These are phyloP conservation scores for Sebastiscus albofasciatus DNA, from an alignment of 2,797 vertebrate genomes.

Conservation along the genomic window DNA sequence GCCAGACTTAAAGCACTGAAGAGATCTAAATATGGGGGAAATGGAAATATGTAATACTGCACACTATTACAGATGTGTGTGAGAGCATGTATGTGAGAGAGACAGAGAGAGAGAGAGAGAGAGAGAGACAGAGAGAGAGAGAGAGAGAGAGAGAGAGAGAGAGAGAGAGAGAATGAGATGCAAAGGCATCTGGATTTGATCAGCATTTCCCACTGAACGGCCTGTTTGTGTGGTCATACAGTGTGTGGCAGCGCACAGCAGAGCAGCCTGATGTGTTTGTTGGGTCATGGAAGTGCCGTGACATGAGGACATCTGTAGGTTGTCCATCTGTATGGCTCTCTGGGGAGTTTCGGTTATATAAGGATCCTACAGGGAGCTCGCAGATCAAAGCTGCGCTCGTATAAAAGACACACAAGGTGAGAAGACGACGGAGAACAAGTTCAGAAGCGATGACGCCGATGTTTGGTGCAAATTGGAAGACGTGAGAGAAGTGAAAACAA, in stretches of 20 bases:
- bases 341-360: slow-evolving; percentile 15
- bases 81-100: slow-evolving; percentile 16
- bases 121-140: slow-evolving; percentile 11
- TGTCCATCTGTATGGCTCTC: slow-evolving; percentile 9
- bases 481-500: slow-evolving; percentile 63
- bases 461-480: slow-evolving; percentile 47
- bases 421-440: slow-evolving; percentile 37
- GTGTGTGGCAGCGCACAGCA: slow-evolving; percentile 42
- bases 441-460: slow-evolving; percentile 10
- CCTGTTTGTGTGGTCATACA: slow-evolving; percentile 71
- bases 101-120: not conserved
- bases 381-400: not conserved
- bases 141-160: slow-evolving; percentile 38
- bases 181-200: slow-evolving; percentile 80
- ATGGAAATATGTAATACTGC: slow-evolving; percentile 56
- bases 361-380: not conserved
- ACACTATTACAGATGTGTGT: slow-evolving; percentile 54
- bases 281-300: slow-evolving; percentile 36
- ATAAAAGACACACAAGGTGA: slow-evolving; percentile 32
- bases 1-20: not conserved
- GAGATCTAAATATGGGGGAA: slow-evolving; percentile 57
- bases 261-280: slow-evolving; percentile 39
- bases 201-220: slow-evolving; percentile 60
- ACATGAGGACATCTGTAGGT: slow-evolving; percentile 42
- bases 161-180: slow-evolving; percentile 37